phyloP scores from a whole-genome alignment of 2,888 invertebrate species.

The Limenitis camilla region DNA sequence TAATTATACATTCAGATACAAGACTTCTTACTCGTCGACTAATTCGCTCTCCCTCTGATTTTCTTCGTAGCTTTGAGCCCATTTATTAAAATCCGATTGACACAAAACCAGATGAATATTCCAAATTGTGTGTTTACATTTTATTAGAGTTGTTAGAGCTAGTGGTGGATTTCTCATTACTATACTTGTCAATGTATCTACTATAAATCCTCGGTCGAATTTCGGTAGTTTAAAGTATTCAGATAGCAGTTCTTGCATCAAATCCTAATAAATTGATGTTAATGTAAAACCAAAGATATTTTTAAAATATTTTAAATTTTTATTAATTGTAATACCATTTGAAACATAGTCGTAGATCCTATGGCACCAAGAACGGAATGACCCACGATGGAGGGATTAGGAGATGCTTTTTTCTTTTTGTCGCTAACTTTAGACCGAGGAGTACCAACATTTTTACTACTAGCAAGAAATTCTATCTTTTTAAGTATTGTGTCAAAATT shows the following conservation, averaged over 20 bases:
- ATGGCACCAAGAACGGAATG: slow-evolving; percentile 40
- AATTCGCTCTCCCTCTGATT: slow-evolving; percentile 43
- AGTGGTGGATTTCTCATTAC: slow-evolving; percentile 47
- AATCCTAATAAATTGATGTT: slow-evolving; percentile 39
- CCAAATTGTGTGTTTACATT: slow-evolving; percentile 48
- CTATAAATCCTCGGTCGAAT: slow-evolving; percentile 53
- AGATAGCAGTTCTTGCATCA: slow-evolving; percentile 48
- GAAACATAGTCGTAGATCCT: slow-evolving; percentile 56
- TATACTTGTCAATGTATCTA: slow-evolving; percentile 54
- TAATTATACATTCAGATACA: neutral
- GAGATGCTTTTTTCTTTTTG: slow-evolving; percentile 52
- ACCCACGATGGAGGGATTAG: slow-evolving; percentile 41
- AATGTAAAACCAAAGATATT: neutral
- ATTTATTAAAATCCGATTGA: slow-evolving; percentile 55
- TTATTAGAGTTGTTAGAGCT: slow-evolving; percentile 48
- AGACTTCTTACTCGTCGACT: slow-evolving; percentile 41
- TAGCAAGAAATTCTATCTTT: slow-evolving; percentile 47
- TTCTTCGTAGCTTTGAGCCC: slow-evolving; percentile 55
- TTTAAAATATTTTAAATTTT: neutral
- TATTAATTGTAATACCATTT: slow-evolving; percentile 38
- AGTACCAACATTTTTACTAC: slow-evolving; percentile 41
- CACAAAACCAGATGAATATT: slow-evolving; percentile 57
- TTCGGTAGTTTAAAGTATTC: slow-evolving; percentile 45
- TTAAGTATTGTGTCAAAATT: slow-evolving; percentile 46
- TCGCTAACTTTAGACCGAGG: slow-evolving; percentile 54